Base-by-base conservation (phyloP, 2,113 vertebrate species). In the Sander lucioperca region DNA sequence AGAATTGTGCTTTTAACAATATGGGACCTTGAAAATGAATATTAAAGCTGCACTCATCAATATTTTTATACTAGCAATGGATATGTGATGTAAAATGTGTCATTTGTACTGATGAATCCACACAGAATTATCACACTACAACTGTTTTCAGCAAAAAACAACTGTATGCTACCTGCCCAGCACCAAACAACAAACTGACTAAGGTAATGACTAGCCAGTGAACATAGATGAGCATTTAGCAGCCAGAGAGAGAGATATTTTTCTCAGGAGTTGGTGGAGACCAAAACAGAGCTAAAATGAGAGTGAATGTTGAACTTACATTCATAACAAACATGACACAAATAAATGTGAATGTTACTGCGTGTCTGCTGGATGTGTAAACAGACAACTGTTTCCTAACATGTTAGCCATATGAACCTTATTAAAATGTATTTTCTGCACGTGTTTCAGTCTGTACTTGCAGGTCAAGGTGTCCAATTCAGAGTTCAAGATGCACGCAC, bases 401-500 rank as follows among this genome's bases (percentile, higher is more conserved):
- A 18, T 11, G 2, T 18, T 21, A 43, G 33, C 33, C 19, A 3
- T 43, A 10, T 48, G 15, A 10, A 48, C 63, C 23, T 65, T 27
- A 25, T 66, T 11, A 25, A 27, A 36, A 27, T 53, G 27, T 50
- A 56, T 70, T 57, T 57, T 18, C 65, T 48, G 45, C 62, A 61
- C 64, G 72, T 80, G 73, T 65, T 51, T 65, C 76, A 36, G 61
- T 21, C 62, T 80, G 63, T 71, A 64, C 86, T 64, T 54, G 65
- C 45, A 72, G 78, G 78, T 85, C 69, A 65, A 4, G 33, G 84
- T 71, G 77, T 83, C 62, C 70, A 79, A 76, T 84, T 91, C 61
- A 84, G 76, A 86, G 86, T 83, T 87, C 84, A 82, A 70, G 64
- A 86, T 90, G 69, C 87, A 86, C 68, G 58, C 63, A 61, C 61